Conservation (phyloP, 2,888 invertebrate species). For the Nipponacmea schrenckii region DNA sequence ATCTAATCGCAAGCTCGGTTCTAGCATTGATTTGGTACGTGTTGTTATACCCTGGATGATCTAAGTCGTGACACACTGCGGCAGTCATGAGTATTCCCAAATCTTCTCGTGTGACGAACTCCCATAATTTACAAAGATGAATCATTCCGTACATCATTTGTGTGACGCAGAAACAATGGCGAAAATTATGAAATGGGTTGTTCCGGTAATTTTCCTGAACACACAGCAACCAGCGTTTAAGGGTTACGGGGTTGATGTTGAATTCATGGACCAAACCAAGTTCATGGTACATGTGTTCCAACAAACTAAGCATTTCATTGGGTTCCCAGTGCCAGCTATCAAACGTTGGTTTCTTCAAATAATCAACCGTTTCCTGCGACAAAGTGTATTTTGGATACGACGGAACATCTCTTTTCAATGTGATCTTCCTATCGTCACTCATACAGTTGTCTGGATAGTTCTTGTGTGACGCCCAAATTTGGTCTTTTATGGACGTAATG, state of each 20-base stretch:
- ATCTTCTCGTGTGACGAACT: conserved; percentile 60
- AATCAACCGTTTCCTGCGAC: conserved; percentile 67
- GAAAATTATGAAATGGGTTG: conserved; percentile 88
- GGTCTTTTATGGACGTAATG: conserved; percentile 65
- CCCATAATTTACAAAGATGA: conserved; percentile 63
- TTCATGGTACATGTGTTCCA: conserved; percentile 68
- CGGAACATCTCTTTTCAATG: conserved; percentile 62
- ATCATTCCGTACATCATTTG: conserved; percentile 79
- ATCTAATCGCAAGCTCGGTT: conserved; percentile 83
- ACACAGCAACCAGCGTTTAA: conserved; percentile 68
- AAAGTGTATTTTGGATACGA: conserved; percentile 67
- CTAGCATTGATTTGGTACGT: conserved; percentile 79
- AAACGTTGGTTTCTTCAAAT: conserved; percentile 68
- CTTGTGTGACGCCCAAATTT: conserved; percentile 63
- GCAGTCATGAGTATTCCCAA: conserved; percentile 74
- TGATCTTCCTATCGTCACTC: conserved; percentile 63
- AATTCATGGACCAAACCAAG: conserved; percentile 65
- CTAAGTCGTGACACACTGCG: conserved; percentile 83
- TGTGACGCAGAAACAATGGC: conserved; percentile 87
- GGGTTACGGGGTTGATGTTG: conserved; percentile 66
- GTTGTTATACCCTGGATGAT: conserved; percentile 69
- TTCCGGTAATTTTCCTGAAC: conserved; percentile 77
- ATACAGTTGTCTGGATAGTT: conserved; percentile 63
- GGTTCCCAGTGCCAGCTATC: conserved; percentile 70
- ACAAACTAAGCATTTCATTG: conserved; percentile 68